These are phyloP conservation scores for Aplysia californica DNA, from an alignment of 1,140 invertebrate species.

Conservation along the genomic window DNA sequence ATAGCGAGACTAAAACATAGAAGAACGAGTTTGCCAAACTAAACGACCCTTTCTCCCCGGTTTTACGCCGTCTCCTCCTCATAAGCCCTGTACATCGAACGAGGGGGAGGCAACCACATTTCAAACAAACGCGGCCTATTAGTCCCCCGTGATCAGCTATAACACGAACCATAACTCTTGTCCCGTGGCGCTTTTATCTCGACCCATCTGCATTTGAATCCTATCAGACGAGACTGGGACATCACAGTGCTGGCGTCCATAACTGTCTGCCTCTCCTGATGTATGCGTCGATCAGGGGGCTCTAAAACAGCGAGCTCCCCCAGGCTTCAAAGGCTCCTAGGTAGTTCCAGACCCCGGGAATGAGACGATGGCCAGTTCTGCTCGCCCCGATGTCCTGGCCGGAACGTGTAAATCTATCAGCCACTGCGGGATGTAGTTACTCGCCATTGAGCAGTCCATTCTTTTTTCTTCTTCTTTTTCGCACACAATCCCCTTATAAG, in stretches of 20 bases:
- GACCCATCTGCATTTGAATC: conserved; percentile 16
- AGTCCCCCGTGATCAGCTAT: conserved; percentile 3
- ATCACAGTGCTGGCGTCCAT: not conserved
- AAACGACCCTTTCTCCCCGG: not conserved
- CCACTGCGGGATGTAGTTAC: too few relatives aligned
- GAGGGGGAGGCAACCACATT: conserved; percentile 1
- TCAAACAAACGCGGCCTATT: not conserved
- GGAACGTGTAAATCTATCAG: not conserved
- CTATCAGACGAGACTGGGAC: not conserved
- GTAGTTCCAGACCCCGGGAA: not conserved
- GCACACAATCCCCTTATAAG: too few relatives aligned
- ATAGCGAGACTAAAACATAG: not conserved
- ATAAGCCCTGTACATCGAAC: not conserved
- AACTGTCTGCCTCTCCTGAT: conserved; percentile 9
- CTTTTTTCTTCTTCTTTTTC: too few relatives aligned
- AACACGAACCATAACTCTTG: conserved; percentile 16
- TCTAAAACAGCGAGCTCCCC: conserved; percentile 5
- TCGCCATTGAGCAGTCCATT: too few relatives aligned
- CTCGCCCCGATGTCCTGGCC: not conserved
- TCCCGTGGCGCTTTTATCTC: conserved; percentile 7
- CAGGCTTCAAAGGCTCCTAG: conserved; percentile 4
- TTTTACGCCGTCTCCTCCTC: not conserved
- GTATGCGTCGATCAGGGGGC: conserved; percentile 2
- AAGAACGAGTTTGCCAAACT: conserved; percentile 1
- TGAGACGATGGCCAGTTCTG: not conserved